Conservation (phyloP, 1,140 invertebrate genomes). For the Drosophila rufa region DNA sequence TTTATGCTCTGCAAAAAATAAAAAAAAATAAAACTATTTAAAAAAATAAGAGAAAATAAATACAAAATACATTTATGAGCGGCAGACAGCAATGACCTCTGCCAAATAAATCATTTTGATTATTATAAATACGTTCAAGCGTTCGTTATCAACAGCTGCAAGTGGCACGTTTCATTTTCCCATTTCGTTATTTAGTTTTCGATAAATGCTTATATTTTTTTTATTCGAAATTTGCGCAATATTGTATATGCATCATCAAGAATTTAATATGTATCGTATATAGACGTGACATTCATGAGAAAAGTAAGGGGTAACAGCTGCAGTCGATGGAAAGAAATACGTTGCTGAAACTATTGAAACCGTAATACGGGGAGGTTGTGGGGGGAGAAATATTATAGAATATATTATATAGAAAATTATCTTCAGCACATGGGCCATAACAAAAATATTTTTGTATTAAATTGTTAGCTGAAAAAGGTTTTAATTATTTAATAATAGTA, state of each 20-base stretch:
- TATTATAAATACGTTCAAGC: conserved; percentile 69
- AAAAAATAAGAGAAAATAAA: conserved; percentile 36
- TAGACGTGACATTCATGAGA: conserved; percentile 49
- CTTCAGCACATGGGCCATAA: neutral
- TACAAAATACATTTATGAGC: conserved; percentile 50
- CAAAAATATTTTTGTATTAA: neutral
- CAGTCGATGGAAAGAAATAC: conserved; percentile 50
- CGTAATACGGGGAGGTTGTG: neutral
- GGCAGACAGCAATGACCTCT: conserved; percentile 67
- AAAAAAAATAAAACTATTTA: conserved; percentile 23
- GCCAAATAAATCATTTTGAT: conserved; percentile 76
- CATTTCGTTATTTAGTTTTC: conserved; percentile 45
- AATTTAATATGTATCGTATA: conserved; percentile 28
- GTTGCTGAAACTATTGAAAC: conserved; percentile 39
- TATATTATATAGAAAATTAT: neutral
- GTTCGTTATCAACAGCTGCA: conserved; percentile 67
- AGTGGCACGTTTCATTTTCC: conserved; percentile 53
- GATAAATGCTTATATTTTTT: conserved; percentile 21
- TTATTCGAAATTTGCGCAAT: conserved; percentile 54
- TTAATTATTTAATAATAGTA: too few species aligned
- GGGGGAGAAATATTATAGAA: neutral
- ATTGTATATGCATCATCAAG: conserved; percentile 67
- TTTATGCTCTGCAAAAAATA: conserved; percentile 54
- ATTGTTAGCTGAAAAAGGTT: neutral
- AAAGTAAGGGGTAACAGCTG: conserved; percentile 70